phyloP scores from a whole-genome alignment of 2,888 invertebrate species.

The Masnerella sp. region DNA sequence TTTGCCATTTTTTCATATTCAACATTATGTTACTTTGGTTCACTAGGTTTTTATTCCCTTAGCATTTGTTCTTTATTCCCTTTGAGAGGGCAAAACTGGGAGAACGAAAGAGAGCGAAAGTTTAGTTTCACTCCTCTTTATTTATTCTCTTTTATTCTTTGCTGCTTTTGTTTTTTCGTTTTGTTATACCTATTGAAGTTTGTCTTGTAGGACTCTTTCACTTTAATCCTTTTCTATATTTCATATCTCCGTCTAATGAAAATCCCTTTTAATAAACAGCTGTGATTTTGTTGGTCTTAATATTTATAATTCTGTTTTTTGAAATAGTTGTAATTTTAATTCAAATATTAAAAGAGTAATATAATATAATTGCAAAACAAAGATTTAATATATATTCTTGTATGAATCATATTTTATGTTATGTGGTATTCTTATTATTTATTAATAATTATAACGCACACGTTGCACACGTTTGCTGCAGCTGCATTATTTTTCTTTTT shows the following conservation, averaged over 20 bases:
- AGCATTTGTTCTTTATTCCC: conserved; percentile 44
- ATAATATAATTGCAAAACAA: no score
- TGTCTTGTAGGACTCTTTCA: conserved; percentile 27
- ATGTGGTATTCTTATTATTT: no score
- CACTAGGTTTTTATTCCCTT: conserved; percentile 44
- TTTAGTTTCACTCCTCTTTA: conserved; percentile 35
- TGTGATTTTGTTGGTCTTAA: no score
- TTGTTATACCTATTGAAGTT: conserved; percentile 30
- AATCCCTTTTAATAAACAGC: background rate
- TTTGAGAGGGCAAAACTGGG: conserved; percentile 27
- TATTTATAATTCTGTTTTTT: no score
- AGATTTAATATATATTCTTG: background rate
- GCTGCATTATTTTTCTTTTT: background rate
- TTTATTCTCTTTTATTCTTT: conserved; percentile 50
- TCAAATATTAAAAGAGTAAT: no score
- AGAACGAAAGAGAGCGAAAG: conserved; percentile 6
- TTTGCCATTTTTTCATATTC: conserved; percentile 29
- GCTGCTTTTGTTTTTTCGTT: conserved; percentile 42
- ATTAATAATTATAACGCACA: no score
- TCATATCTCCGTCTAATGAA: background rate
- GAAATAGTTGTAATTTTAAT: no score
- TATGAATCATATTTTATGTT: background rate
- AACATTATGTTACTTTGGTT: conserved; percentile 33
- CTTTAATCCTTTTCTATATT: conserved; percentile 24
- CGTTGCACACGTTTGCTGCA: no score